A percentile compares a stretch with the other conserved stretches of the same genome.
These are phyloP conservation scores for Sebastes elongatus DNA, from an alignment of 2,797 vertebrate genomes.

Conservation along the genomic window DNA sequence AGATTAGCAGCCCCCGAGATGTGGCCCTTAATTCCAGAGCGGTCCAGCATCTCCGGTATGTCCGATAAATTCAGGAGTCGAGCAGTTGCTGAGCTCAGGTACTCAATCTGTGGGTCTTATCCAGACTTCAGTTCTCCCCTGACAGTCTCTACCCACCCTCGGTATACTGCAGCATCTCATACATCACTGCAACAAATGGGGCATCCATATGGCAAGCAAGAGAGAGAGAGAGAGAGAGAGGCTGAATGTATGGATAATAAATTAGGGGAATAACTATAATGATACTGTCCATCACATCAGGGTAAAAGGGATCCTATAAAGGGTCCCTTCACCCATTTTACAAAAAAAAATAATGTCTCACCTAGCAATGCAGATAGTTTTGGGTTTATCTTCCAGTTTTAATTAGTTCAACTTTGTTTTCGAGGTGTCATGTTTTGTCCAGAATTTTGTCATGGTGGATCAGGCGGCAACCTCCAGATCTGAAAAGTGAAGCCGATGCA, in stretches of 20 bases:
- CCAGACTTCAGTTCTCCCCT: slow-evolving; percentile 48
- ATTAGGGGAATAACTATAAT: slow-evolving; percentile 19
- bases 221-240: slow-evolving; percentile 11
- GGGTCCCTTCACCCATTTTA: neutral
- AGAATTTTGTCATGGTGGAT: neutral
- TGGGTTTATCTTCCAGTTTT: neutral
- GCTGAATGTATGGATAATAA: slow-evolving; percentile 11
- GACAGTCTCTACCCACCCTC: slow-evolving; percentile 53
- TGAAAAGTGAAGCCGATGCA: no score
- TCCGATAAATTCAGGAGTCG: slow-evolving; percentile 50
- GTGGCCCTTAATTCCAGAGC: slow-evolving; percentile 45
- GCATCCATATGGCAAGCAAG: slow-evolving; percentile 34
- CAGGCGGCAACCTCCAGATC: no score
- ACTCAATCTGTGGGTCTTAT: slow-evolving; percentile 67
- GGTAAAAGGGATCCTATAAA: neutral
- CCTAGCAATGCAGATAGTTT: neutral
- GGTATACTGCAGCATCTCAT: slow-evolving; percentile 60
- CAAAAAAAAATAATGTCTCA: neutral
- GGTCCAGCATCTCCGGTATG: slow-evolving; percentile 28
- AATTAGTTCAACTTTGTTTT: neutral
- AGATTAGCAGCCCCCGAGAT: slow-evolving; percentile 40
- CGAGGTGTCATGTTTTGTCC: neutral
- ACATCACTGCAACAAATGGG: slow-evolving; percentile 69
- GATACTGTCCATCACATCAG: neutral
- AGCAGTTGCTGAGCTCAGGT: slow-evolving; percentile 55